Conservation (phyloP, 2,113 vertebrate genomes). For the Xenus cinereus region DNA sequence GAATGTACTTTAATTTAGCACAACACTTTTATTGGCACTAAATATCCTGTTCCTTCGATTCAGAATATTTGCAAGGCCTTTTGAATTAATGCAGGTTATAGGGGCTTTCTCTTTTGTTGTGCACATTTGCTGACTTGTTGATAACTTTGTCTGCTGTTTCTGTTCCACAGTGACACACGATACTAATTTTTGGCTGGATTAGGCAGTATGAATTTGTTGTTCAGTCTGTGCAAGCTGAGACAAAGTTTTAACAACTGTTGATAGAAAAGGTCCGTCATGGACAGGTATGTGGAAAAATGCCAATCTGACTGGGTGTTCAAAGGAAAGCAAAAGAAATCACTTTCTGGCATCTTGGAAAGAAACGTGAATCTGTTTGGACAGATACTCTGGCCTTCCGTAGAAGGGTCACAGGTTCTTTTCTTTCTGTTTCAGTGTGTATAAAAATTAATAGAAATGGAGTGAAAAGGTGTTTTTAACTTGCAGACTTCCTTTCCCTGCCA, state of each 20-base stretch:
- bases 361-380: background rate
- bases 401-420: background rate
- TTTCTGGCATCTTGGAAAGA: background rate
- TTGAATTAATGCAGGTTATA: background rate
- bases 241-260: background rate
- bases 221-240: background rate
- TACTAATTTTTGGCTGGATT: background rate
- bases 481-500: background rate
- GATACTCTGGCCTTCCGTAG: background rate
- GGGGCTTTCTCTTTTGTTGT: background rate
- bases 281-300: slow-evolving; percentile 14
- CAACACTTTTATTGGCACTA: background rate
- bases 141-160: background rate
- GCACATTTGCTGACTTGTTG: background rate
- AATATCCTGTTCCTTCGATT: background rate
- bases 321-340: background rate
- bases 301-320: background rate
- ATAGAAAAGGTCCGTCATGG: background rate
- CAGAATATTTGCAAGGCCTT: background rate
- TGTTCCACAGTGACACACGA: background rate
- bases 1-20: background rate
- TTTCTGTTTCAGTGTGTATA: background rate
- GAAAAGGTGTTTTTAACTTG: slow-evolving; percentile 33
- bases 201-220: background rate
- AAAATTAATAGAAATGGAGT: background rate